phyloP scores from a whole-genome alignment of 2,888 invertebrate genomes.

The Drosophila mayaguana region DNA sequence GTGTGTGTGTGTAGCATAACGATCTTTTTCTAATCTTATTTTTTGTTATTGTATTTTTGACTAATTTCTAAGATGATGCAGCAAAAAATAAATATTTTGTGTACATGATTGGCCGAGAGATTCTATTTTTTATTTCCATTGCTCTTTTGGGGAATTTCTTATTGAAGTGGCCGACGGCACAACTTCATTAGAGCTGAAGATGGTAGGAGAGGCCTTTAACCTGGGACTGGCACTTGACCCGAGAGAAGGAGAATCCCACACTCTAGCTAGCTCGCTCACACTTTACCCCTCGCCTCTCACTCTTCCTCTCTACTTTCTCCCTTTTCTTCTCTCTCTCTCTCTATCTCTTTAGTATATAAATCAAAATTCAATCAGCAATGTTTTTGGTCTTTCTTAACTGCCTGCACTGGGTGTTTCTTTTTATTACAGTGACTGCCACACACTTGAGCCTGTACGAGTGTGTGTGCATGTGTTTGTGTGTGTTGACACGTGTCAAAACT shows the following conservation, averaged over 20 bases:
- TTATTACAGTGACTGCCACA: conserved; percentile 69
- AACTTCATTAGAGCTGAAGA: conserved; percentile 67
- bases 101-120: conserved; percentile 70
- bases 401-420: conserved; percentile 67
- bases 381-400: conserved; percentile 48
- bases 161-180: conserved; percentile 74
- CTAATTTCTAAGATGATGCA: conserved; percentile 69
- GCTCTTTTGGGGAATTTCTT: conserved; percentile 19
- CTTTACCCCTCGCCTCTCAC: background rate
- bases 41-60: conserved; percentile 56
- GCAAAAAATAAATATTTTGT: conserved; percentile 46
- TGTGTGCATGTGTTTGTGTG: conserved; percentile 19
- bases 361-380: conserved; percentile 82
- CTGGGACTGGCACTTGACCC: conserved; percentile 60
- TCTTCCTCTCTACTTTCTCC: too few relatives aligned
- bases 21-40: conserved; percentile 37
- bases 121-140: conserved; percentile 6
- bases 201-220: conserved; percentile 59
- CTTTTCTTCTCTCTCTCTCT: background rate
- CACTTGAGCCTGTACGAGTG: conserved; percentile 16
- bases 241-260: background rate
- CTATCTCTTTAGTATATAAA: conserved; percentile 60
- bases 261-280: background rate
- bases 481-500: conserved; percentile 84
- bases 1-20: conserved; percentile 24